Evolutionary conservation across 2,797 vertebrate genomes (phyloP).

Genomic region (Australoheros facetus): DNA sequence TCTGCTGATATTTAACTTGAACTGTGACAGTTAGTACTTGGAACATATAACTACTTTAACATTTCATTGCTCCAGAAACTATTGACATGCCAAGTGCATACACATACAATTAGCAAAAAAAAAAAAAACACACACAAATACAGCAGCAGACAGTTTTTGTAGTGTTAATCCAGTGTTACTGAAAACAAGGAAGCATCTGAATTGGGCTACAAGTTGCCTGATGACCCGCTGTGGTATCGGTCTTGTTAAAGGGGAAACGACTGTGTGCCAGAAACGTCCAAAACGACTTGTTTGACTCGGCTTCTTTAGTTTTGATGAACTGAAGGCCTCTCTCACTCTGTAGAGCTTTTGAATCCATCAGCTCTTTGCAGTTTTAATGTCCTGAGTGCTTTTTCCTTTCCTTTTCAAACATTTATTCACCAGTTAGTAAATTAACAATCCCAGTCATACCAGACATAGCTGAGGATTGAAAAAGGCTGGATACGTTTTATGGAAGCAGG

Average conservation of each 20-base stretch:
- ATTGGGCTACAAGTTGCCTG: neutral
- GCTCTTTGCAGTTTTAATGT: neutral
- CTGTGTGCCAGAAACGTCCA: neutral
- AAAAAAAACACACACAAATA: neutral
- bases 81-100: conserved; percentile 6
- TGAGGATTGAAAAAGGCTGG: conserved; percentile 24
- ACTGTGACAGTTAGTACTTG: conserved; percentile 17
- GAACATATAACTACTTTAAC: neutral
- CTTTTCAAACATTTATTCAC: neutral
- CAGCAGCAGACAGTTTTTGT: conserved; percentile 16
- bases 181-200: conserved; percentile 25
- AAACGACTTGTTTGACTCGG: neutral
- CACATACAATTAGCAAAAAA: neutral
- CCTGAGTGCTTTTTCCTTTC: conserved; percentile 26
- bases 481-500: conserved; percentile 1
- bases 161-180: conserved; percentile 35
- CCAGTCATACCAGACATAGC: neutral
- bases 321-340: neutral
- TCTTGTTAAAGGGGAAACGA: conserved; percentile 11
- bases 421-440: conserved; percentile 7
- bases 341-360: conserved; percentile 2
- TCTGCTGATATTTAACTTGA: conserved; percentile 16
- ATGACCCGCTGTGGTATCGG: neutral
- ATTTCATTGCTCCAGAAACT: conserved; percentile 15
- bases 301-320: conserved; percentile 2